Conservation (phyloP, 2,888 invertebrate species). For the Petrolisthes cinctipes region DNA sequence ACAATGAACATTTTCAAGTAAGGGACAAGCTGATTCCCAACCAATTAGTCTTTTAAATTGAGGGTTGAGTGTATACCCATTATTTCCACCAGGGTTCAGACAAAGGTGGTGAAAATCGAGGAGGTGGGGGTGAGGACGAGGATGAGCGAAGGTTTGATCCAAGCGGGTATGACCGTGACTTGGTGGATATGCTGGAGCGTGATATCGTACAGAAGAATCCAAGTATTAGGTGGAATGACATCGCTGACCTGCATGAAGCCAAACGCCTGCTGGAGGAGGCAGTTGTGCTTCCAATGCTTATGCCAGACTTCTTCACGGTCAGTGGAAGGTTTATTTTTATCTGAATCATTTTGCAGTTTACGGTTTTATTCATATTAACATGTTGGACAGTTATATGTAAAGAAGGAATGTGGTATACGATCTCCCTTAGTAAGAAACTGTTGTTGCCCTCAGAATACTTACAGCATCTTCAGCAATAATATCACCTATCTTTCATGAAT, state of each 20-base stretch:
- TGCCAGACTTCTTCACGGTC: slow-evolving; percentile 90
- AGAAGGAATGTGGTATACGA: too few relatives aligned
- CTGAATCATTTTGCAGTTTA: background rate
- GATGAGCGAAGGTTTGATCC: slow-evolving; percentile 75
- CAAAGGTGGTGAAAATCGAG: slow-evolving; percentile 60
- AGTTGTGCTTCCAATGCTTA: slow-evolving; percentile 85
- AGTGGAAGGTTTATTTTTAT: background rate
- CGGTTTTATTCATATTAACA: too few relatives aligned
- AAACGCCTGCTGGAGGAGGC: slow-evolving; percentile 86
- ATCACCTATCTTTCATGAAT: too few relatives aligned
- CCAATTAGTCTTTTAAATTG: too few relatives aligned
- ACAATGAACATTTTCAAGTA: too few relatives aligned
- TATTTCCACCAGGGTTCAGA: slow-evolving; percentile 14
- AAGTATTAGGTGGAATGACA: slow-evolving; percentile 84
- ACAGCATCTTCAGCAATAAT: too few relatives aligned
- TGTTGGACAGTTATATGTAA: too few relatives aligned
- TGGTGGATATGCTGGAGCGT: slow-evolving; percentile 86
- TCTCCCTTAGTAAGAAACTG: too few relatives aligned
- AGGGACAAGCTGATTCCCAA: too few relatives aligned
- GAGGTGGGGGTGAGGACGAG: slow-evolving; percentile 67
- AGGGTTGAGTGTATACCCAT: too few relatives aligned
- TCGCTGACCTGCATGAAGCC: slow-evolving; percentile 81
- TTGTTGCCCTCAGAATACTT: too few relatives aligned
- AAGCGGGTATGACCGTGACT: slow-evolving; percentile 79
- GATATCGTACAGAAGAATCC: slow-evolving; percentile 87